These are phyloP conservation scores for Hylomyscus alleni DNA, from an alignment of 2,797 vertebrate species.

Conservation along the genomic window DNA sequence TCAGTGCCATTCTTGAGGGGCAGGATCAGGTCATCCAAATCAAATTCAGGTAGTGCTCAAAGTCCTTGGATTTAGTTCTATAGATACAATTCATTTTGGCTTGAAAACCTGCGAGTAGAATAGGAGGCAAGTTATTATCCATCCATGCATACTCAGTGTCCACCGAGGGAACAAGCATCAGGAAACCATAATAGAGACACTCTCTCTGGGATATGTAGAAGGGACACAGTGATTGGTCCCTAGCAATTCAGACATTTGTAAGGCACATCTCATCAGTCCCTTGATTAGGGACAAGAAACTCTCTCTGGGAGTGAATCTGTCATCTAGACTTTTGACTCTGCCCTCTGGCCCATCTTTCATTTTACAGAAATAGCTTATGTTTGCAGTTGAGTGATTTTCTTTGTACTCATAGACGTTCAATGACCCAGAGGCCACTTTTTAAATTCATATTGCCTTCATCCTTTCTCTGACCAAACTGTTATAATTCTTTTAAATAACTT, in stretches of 20 bases:
- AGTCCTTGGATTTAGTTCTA: not conserved
- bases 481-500: constrained; percentile 41
- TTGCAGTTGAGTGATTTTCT: constrained; percentile 42
- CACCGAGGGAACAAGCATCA: not conserved
- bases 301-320: not conserved
- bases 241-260: not conserved
- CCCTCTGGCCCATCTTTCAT: constrained; percentile 15
- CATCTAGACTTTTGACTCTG: constrained; percentile 16
- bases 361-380: constrained; percentile 37
- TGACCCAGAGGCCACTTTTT: constrained; percentile 22
- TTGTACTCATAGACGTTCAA: not conserved
- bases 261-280: not conserved
- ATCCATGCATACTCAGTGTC: not conserved
- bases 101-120: not conserved
- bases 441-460: constrained; percentile 7
- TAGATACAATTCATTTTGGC: not conserved
- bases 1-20: not conserved
- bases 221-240: not conserved
- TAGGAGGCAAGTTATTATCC: not conserved
- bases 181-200: not conserved
- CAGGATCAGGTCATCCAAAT: not conserved
- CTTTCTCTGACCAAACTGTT: not conserved
- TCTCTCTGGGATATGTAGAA: not conserved
- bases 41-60: not conserved
- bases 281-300: constrained; percentile 42